Evolutionary conservation across 2,113 vertebrate species (phyloP), one percentile per base, ranked within the genome.

Genomic region (Prunella fulvescens): DNA sequence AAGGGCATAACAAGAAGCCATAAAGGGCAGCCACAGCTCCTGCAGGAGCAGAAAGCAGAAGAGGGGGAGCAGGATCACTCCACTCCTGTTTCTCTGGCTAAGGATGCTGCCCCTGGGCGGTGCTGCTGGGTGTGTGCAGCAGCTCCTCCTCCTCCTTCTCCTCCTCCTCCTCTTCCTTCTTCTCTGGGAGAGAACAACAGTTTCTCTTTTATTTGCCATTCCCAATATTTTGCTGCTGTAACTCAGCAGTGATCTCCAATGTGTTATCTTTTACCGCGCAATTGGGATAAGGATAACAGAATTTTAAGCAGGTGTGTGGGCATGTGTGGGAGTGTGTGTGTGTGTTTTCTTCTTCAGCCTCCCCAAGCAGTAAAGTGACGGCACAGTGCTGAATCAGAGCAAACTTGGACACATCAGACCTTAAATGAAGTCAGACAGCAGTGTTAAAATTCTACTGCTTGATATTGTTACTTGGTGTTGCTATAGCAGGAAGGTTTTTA

Each of bases 301-400:
- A 96, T 93, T 86, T 90, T 77, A 87, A 95, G 40, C 58, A 93
- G 67, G 29, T 54, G 18, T 70, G 88, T 74, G 81, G 61, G 90
- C 12, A 14, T 25, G 7, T 33, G 45, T 28, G 48, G 29, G 29
- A 37, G 19, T 56, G 19, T n/a, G 14, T 40, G 39, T 17, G 28
- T 7, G 10, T 44, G 10, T 50, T 65, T 67, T 88, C 47, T 74
- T 12, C 35, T 85, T 48, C 73, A 74, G 0, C 11, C 35, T 88
- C 65, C 69, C 42, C 45, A 53, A 19, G 1, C n/a, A 39, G 10
- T 33, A 37, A 71, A 31, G 64, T 70, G 50, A 77, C 11, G 48
- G 54, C 62, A 56, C 28, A 20, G 72, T 8, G 51, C 28, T 95
- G 69, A 84, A 66, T 78, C 77, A 70, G 23, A 86, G 39, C 47